phyloP scores from a whole-genome alignment of 2,113 vertebrate species.

The Saccopteryx bilineata region DNA sequence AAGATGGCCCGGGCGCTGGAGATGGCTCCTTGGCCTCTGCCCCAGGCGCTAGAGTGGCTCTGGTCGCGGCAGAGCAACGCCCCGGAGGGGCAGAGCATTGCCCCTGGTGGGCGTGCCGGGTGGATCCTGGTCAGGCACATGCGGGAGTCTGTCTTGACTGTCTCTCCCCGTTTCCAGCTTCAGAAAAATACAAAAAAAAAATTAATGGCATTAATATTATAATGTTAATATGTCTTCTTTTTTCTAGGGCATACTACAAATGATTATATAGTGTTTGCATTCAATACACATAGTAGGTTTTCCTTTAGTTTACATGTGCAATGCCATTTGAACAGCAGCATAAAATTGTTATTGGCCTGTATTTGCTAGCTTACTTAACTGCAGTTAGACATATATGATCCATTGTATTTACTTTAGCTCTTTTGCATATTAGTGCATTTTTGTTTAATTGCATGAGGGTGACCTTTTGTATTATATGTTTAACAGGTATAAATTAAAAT shows the following conservation, averaged over 20 bases:
- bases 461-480: background rate
- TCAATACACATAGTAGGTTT: background rate
- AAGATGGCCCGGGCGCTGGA: no score
- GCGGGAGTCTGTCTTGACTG: no score
- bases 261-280: background rate
- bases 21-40: no score
- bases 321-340: background rate
- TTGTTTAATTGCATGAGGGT: background rate
- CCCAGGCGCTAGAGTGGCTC: no score
- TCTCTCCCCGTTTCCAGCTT: no score
- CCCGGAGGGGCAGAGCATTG: no score
- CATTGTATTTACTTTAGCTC: background rate
- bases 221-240: background rate
- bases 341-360: background rate
- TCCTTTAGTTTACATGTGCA: background rate
- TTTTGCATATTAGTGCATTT: constrained; percentile 10
- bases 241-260: background rate
- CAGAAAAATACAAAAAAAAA: no score
- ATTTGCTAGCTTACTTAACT: background rate
- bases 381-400: background rate
- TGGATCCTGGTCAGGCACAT: no score
- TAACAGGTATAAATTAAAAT: constrained; percentile 14
- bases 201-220: background rate
- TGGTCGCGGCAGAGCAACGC: no score
- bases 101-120: no score